phyloP scores from a whole-genome alignment of 2,797 vertebrate genomes.

The Lepus oiostolus region DNA sequence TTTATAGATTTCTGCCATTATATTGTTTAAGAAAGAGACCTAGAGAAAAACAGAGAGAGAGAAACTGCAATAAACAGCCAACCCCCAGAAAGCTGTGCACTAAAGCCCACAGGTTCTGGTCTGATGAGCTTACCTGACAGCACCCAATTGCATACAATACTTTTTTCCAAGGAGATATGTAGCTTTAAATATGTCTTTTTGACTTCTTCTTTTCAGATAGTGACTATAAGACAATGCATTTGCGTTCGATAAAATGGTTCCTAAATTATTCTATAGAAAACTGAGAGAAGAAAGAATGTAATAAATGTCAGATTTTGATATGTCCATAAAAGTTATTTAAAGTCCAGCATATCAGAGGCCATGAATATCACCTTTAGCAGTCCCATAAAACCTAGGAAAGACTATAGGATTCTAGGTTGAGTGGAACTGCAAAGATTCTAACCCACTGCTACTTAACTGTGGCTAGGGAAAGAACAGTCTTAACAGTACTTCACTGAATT shows the following conservation, averaged over 20 bases:
- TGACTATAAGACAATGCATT: constrained; percentile 51
- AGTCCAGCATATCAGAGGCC: constrained; percentile 66
- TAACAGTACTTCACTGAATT: constrained; percentile 42
- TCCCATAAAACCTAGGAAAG: constrained; percentile 68
- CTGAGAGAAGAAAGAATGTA: constrained; percentile 46
- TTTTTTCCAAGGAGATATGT: constrained; percentile 56
- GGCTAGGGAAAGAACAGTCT: background rate
- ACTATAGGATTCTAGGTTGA: constrained; percentile 36
- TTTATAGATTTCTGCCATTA: constrained; percentile 5
- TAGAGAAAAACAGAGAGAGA: background rate
- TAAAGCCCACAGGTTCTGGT: background rate
- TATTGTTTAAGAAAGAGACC: constrained; percentile 15
- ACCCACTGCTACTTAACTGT: constrained; percentile 35
- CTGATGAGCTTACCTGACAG: background rate
- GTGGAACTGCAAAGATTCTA: constrained; percentile 44
- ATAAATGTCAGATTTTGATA: constrained; percentile 73
- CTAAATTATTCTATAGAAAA: constrained; percentile 73
- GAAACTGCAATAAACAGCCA: background rate
- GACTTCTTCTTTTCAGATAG: constrained; percentile 52
- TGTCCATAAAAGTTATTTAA: constrained; percentile 72
- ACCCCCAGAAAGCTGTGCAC: background rate
- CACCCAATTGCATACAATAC: background rate
- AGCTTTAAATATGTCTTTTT: constrained; percentile 57
- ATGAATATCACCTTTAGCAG: constrained; percentile 67
- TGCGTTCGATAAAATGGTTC: constrained; percentile 60